These are phyloP conservation scores for Ectropis crepuscularia DNA, from an alignment of 2,888 invertebrate species.

Conservation along the genomic window DNA sequence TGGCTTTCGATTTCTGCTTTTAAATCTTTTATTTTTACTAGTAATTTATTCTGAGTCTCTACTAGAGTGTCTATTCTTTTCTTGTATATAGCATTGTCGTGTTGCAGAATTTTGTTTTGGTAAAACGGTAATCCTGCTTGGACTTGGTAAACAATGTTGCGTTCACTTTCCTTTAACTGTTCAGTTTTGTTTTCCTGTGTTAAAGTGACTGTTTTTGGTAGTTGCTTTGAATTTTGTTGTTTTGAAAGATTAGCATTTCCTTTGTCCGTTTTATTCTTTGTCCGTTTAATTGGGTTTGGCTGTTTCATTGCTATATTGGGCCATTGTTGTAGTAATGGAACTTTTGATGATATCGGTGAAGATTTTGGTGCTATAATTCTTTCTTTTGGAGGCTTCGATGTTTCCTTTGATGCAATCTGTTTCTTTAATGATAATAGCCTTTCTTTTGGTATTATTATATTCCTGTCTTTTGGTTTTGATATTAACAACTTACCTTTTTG, in stretches of 20 bases:
- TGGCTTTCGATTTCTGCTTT: not conserved
- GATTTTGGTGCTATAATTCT: not conserved
- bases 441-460: not conserved
- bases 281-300: not conserved
- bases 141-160: not conserved
- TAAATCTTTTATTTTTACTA: constrained; percentile 5
- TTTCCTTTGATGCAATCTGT: not conserved
- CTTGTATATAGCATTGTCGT: constrained; percentile 15
- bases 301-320: not conserved
- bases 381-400: not conserved
- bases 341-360: not conserved
- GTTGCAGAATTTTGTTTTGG: constrained; percentile 3
- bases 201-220: not conserved
- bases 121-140: not conserved
- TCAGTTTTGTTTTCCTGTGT: not conserved
- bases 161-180: not conserved
- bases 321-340: not conserved
- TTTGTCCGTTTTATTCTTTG: no score
- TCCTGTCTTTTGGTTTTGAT: not conserved
- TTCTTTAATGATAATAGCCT: not conserved
- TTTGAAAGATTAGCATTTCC: no score
- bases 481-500: no score
- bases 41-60: constrained; percentile 1
- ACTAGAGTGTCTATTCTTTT: not conserved
- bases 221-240: not conserved